These are phyloP conservation scores for Machaerirhynchus nigripectus DNA, from an alignment of 2,113 vertebrate genomes.

Conservation along the genomic window DNA sequence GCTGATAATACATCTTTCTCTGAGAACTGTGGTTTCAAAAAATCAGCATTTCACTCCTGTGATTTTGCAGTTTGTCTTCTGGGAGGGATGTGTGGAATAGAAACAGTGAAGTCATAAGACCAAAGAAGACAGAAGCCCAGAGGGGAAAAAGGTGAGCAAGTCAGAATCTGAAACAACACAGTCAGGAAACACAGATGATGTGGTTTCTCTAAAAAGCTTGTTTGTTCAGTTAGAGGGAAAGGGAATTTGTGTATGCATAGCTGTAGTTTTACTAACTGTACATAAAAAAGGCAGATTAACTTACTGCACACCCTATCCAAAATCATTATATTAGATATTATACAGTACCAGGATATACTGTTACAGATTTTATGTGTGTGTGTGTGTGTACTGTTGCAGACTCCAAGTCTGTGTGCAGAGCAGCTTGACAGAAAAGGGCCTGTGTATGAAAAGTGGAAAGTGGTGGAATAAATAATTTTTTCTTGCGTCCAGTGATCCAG, in stretches of 20 bases:
- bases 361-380: not conserved
- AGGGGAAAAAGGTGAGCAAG: slow-evolving; percentile 8
- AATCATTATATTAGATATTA: not conserved
- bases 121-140: slow-evolving; percentile 13
- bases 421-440: not conserved
- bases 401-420: not conserved
- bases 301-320: not conserved
- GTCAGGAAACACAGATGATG: not conserved
- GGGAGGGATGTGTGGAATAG: not conserved
- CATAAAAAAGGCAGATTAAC: not conserved
- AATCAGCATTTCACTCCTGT: not conserved
- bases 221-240: slow-evolving; percentile 19
- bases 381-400: not conserved
- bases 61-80: not conserved
- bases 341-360: not conserved
- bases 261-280: not conserved
- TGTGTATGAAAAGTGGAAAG: not conserved
- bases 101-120: not conserved
- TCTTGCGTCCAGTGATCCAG: not conserved
- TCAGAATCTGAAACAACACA: slow-evolving; percentile 39
- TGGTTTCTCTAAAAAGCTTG: slow-evolving; percentile 33
- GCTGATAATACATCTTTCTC: not conserved
- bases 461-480: not conserved
- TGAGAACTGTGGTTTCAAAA: not conserved
- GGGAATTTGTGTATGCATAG: not conserved